Evolutionary conservation across 2,797 vertebrate species (phyloP), one percentile per base, ranked within the genome.

Genomic region (Petrocephalus sullivani): DNA sequence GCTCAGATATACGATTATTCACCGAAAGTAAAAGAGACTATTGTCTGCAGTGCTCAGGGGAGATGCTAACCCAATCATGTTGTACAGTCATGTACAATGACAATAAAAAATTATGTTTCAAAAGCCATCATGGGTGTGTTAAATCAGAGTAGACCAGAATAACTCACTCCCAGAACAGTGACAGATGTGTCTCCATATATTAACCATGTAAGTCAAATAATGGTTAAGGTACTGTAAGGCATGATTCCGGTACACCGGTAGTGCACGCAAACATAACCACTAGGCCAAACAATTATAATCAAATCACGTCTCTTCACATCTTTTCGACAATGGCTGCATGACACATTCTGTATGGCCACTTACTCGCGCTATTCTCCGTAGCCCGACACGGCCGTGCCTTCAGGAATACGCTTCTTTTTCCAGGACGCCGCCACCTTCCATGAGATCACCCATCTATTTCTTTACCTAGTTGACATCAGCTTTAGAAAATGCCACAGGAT

Each of bases 391-490:
- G 67, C 8, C 21, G 19, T 54, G 83, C 51, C 58, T 56, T 85
- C 19, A 71, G 9, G 60, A 51, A 28, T 88, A 6, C 4, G 88
- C 12, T 46, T 67, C 16, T 51, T 83, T 67, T 21, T 37, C 82
- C 83, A 75, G 81, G 58, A 83, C 21, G 28, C 56, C 4, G 54
- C n/a, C 46, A 41, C 53, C 60, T 54, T 41, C 37, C 60, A 57
- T 88, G 83, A 85, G 83, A 9, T 88, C 64, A 87, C 61, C 54
- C 54, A 88, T 33, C n/a, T 82, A 49, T 87, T 87, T 81, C 64
- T 87, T 89, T 87, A 87, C 88, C 64, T 82, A 71, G 81, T 33
- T 89, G 88, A 86, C 57, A 89, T 86, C 88, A 86, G 53, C 67
- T 84, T 53, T 60, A 41, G 41, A 87, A 87, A 78, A 56, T 60